Percentiles rank a stretch among this genome's conserved stretches.
Conservation (phyloP, 2,113 vertebrate species). For the Leucopsar rothschildi region DNA sequence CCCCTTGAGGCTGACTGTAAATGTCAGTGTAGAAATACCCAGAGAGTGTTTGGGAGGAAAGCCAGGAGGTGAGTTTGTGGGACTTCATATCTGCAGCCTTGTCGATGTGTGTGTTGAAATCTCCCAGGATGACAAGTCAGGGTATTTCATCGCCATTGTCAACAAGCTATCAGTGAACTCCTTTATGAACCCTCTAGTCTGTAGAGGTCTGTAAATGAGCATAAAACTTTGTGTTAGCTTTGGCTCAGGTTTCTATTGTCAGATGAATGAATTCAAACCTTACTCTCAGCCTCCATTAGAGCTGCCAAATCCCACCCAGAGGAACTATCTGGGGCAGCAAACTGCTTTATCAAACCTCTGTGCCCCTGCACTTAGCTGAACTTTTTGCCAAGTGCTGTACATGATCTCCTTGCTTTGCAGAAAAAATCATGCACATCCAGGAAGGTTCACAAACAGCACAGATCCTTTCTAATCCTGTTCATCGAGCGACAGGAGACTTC, state of each 20-base stretch:
- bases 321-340: conserved; percentile 44
- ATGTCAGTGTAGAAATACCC: background rate
- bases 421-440: background rate
- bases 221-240: conserved; percentile 64
- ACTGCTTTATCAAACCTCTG: conserved; percentile 44
- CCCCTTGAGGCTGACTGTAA: background rate
- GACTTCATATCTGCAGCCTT: conserved; percentile 42
- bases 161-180: conserved; percentile 65
- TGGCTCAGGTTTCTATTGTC: conserved; percentile 64
- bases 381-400: background rate
- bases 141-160: conserved; percentile 64
- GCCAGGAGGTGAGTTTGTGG: conserved; percentile 38
- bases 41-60: conserved; percentile 25
- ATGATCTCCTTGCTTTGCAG: background rate
- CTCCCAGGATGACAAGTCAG: conserved; percentile 65
- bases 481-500: background rate
- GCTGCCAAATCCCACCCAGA: conserved; percentile 62
- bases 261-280: conserved; percentile 60
- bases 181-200: conserved; percentile 59
- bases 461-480: background rate
- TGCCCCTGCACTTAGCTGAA: conserved; percentile 4
- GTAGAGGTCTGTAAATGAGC: conserved; percentile 63
- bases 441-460: background rate
- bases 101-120: conserved; percentile 65
- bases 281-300: conserved; percentile 12